These are phyloP conservation scores for Metalampra italica DNA, from an alignment of 2,888 invertebrate genomes.

Conservation along the genomic window DNA sequence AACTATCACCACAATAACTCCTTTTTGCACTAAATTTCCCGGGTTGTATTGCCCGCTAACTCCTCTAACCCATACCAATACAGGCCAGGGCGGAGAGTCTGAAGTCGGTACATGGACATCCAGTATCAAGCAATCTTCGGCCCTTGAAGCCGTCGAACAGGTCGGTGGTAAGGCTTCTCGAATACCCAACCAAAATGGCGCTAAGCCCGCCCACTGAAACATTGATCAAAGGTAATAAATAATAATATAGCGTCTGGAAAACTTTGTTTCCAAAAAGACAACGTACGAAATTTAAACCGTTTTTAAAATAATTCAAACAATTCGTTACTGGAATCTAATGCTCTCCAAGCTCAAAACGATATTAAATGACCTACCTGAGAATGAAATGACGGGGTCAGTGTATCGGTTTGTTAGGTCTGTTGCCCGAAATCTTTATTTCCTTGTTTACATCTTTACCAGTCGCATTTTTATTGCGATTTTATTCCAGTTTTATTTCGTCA, in stretches of 20 bases:
- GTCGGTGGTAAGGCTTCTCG: slow-evolving; percentile 38
- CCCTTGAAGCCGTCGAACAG: slow-evolving; percentile 42
- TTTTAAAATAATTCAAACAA: too few relatives aligned
- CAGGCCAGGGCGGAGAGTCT: slow-evolving; percentile 40
- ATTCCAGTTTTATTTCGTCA: too few relatives aligned
- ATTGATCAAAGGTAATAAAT: neutral
- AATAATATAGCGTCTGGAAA: neutral
- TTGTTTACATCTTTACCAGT: too few relatives aligned
- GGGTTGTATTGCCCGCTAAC: slow-evolving; percentile 45
- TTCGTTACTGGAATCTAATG: too few relatives aligned
- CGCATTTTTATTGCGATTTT: too few relatives aligned
- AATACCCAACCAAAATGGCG: slow-evolving; percentile 52
- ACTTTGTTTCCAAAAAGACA: too few relatives aligned
- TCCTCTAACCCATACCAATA: slow-evolving; percentile 59
- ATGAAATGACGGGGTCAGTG: too few relatives aligned
- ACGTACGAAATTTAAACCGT: too few relatives aligned
- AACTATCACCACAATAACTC: slow-evolving; percentile 51
- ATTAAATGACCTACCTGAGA: too few relatives aligned
- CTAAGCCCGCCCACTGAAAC: slow-evolving; percentile 50
- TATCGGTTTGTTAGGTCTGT: too few relatives aligned
- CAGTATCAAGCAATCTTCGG: slow-evolving; percentile 81
- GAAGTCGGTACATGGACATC: slow-evolving; percentile 80
- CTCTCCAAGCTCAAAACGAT: too few relatives aligned
- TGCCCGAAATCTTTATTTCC: too few relatives aligned
- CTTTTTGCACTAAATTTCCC: slow-evolving; percentile 43